Conservation (phyloP, 2,113 vertebrate species). For the Prunella himalayana region DNA sequence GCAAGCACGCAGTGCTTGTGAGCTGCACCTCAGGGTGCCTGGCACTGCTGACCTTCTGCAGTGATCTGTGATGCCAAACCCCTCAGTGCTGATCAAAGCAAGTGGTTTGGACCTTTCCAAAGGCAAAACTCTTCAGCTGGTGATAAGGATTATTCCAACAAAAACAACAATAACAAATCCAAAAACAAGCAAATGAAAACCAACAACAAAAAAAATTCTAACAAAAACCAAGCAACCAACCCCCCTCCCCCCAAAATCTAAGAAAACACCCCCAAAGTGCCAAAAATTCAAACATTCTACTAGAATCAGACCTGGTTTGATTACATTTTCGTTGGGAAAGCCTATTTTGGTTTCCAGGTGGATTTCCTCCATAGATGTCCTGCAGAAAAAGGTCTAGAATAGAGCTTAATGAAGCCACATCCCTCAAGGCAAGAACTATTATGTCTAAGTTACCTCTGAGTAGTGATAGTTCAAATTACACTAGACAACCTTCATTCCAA, state of each 20-base stretch:
- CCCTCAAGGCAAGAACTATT: not conserved
- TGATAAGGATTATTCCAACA: not conserved
- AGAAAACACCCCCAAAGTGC: not conserved
- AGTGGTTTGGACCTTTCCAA: not conserved
- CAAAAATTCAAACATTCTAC: not conserved
- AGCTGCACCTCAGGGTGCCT: fast-evolving
- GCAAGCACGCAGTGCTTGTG: fast-evolving
- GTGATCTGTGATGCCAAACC: not conserved
- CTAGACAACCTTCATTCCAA: not conserved
- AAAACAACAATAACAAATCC: not conserved
- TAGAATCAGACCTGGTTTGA: not conserved
- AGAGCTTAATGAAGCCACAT: not conserved
- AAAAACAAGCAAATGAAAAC: not conserved
- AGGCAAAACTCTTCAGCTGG: not conserved
- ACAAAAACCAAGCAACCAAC: not conserved
- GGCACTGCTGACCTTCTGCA: not conserved
- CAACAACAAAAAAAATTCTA: no score
- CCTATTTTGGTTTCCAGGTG: not conserved
- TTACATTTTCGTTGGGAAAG: not conserved
- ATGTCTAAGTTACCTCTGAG: not conserved
- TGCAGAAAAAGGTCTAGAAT: not conserved
- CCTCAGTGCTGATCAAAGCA: not conserved
- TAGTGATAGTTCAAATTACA: not conserved
- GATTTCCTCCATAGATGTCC: not conserved
- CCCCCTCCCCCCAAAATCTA: fast-evolving